These are phyloP conservation scores for Pavo muticus DNA, from an alignment of 2,113 vertebrate species.

Conservation along the genomic window DNA sequence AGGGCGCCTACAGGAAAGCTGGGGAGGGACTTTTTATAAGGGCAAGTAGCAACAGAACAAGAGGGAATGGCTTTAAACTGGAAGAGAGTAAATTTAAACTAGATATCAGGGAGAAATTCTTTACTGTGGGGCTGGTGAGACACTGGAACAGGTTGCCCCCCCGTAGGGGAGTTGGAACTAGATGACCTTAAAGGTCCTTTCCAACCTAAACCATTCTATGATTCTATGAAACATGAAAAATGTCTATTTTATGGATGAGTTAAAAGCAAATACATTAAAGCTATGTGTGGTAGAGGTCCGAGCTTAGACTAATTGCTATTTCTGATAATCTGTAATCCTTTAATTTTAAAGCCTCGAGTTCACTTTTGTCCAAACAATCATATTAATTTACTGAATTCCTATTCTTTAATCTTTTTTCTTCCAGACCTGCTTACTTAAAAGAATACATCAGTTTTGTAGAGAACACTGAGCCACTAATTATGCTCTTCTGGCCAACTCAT, in stretches of 20 bases:
- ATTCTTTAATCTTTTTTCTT: background rate
- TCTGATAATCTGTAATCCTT: background rate
- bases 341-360: background rate
- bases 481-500: background rate
- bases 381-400: background rate
- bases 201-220: too few relatives aligned
- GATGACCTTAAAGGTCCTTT: too few relatives aligned
- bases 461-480: background rate
- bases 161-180: too few relatives aligned
- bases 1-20: too few relatives aligned
- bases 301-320: background rate
- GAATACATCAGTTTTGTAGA: background rate
- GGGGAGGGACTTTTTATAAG: too few relatives aligned
- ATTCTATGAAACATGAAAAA: background rate
- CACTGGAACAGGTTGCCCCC: too few relatives aligned
- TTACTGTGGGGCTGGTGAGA: too few relatives aligned
- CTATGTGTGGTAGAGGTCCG: background rate
- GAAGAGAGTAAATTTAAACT: too few relatives aligned
- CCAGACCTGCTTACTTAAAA: background rate
- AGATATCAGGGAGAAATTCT: too few relatives aligned
- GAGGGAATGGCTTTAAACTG: too few relatives aligned
- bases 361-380: background rate
- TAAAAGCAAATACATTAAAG: background rate
- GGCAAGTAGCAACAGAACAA: too few relatives aligned
- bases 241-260: too few relatives aligned